Percentiles rank a stretch among this genome's conserved stretches.
These are phyloP conservation scores for Drosophila teissieri DNA, from an alignment of 1,140 invertebrate genomes.

Conservation along the genomic window DNA sequence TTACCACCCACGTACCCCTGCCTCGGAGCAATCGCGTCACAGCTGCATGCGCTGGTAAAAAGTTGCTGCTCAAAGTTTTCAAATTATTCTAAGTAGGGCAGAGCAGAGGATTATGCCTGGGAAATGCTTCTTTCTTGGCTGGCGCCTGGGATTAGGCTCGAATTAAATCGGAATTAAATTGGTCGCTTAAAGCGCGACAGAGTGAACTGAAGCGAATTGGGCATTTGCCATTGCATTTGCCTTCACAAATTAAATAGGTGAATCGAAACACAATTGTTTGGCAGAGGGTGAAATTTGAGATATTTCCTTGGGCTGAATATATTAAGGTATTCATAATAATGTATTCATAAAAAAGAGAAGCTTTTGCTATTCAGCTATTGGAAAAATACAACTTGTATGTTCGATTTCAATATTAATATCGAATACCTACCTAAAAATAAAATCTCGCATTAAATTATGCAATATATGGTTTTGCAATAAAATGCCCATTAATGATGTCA, in stretches of 20 bases:
- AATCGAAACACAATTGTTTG: conserved; percentile 30
- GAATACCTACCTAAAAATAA: neutral
- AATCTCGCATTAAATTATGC: conserved; percentile 21
- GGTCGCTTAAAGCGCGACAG: conserved; percentile 65
- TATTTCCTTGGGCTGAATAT: conserved; percentile 29
- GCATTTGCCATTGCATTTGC: conserved; percentile 29
- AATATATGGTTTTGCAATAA: neutral
- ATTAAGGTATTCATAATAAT: conserved; percentile 33
- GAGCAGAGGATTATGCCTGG: conserved; percentile 46
- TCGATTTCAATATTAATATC: conserved; percentile 13
- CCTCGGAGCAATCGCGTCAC: conserved; percentile 34
- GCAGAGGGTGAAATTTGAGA: conserved; percentile 30
- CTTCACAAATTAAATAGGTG: conserved; percentile 29
- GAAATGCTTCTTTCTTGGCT: conserved; percentile 44
- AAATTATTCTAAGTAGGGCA: conserved; percentile 81
- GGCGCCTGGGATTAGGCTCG: conserved; percentile 68
- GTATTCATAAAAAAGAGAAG: conserved; percentile 24
- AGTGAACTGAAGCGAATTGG: conserved; percentile 64
- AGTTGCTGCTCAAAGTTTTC: conserved; percentile 78
- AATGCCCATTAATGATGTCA: too few relatives aligned
- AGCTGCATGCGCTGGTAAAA: conserved; percentile 62
- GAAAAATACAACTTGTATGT: conserved; percentile 12
- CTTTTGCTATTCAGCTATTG: neutral
- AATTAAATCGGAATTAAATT: conserved; percentile 80
- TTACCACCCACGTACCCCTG: conserved; percentile 8